Evolutionary conservation across 2,797 vertebrate genomes (phyloP).

Genomic region (Pelobates cultripes): DNA sequence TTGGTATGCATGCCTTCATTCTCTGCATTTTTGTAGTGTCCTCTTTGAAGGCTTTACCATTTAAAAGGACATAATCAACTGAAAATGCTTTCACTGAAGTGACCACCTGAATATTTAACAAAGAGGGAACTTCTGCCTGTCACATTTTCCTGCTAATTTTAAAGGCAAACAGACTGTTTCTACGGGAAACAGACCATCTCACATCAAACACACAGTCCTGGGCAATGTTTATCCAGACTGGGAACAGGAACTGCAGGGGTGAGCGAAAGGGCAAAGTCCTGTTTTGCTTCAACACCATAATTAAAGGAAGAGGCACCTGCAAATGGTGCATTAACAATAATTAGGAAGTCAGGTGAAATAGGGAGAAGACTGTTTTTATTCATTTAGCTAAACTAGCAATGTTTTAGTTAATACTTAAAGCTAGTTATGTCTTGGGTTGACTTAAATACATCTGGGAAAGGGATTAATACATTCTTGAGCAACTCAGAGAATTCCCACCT

Average conservation of each 20-base stretch:
- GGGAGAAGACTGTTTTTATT: slow-evolving; percentile 14
- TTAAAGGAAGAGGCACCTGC: slow-evolving; percentile 51
- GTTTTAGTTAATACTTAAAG: slow-evolving; percentile 39
- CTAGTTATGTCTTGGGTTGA: background rate
- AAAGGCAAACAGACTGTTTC: slow-evolving; percentile 65
- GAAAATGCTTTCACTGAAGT: slow-evolving; percentile 12
- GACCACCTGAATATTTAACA: slow-evolving; percentile 1
- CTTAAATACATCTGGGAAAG: slow-evolving; percentile 14
- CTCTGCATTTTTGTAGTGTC: background rate
- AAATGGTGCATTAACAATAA: slow-evolving; percentile 43
- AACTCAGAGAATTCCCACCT: slow-evolving; percentile 8
- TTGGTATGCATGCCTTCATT: background rate
- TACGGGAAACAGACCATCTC: slow-evolving; percentile 63
- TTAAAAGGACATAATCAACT: background rate
- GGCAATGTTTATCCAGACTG: slow-evolving; percentile 68
- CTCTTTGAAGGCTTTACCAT: background rate
- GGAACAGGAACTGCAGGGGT: slow-evolving; percentile 60
- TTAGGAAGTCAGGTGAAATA: slow-evolving; percentile 44
- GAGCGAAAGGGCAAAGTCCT: slow-evolving; percentile 60
- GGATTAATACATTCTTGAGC: slow-evolving; percentile 7
- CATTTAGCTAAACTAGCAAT: slow-evolving; percentile 30
- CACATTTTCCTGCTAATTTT: slow-evolving; percentile 63
- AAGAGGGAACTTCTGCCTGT: slow-evolving; percentile 33
- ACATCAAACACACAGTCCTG: slow-evolving; percentile 70
- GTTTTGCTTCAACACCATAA: slow-evolving; percentile 56